Evolutionary conservation across 2,113 vertebrate species (phyloP).

Genomic region (Cnemophilus loriae): DNA sequence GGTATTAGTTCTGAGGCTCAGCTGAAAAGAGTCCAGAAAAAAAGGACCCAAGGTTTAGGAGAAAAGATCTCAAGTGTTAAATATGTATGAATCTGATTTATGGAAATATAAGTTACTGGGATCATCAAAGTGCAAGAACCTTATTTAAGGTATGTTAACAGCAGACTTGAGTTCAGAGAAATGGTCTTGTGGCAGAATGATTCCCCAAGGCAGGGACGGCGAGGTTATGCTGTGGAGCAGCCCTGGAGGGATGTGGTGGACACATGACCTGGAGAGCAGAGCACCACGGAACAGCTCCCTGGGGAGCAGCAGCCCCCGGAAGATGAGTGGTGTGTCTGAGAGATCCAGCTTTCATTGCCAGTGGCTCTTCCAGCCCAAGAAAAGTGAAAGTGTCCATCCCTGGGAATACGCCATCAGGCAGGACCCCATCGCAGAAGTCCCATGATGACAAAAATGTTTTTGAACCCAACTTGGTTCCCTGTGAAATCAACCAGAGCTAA

Average conservation of each 20-base stretch:
- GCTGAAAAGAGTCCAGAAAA: not conserved
- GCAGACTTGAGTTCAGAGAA: not conserved
- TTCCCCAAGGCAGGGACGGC: not conserved
- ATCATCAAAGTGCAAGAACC: not conserved
- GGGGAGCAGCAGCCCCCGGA: not conserved
- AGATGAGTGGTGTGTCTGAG: not conserved
- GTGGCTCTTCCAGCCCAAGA: not conserved
- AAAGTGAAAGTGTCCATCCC: accelerated
- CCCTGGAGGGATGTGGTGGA: not conserved
- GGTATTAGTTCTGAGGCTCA: not conserved
- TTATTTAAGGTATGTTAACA: not conserved
- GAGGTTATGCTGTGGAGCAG: not conserved
- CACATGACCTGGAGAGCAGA: not conserved
- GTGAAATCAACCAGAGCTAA: not conserved
- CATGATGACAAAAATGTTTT: not conserved
- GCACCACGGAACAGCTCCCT: not conserved
- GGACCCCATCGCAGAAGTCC: not conserved
- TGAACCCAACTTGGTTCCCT: not conserved
- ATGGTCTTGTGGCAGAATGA: not conserved
- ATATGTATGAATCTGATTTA: not conserved
- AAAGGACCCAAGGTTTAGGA: not conserved
- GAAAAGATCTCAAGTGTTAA: not conserved
- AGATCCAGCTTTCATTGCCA: not conserved
- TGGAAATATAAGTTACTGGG: not conserved
- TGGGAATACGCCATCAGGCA: not conserved